phyloP scores from a whole-genome alignment of 2,113 vertebrate genomes.

The Ondatra zibethicus region DNA sequence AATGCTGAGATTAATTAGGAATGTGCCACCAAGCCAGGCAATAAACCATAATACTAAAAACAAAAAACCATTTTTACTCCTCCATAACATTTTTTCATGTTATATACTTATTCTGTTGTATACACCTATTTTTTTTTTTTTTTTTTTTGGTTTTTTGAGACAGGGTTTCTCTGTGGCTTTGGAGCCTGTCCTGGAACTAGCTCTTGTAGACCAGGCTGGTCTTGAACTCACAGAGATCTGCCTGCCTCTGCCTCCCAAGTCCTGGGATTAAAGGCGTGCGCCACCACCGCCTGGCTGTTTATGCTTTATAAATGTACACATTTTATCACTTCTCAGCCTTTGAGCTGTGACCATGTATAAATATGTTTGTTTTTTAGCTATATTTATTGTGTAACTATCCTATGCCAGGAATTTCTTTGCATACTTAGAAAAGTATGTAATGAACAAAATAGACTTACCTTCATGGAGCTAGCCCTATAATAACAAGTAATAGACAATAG shows the following conservation, averaged over 20 bases:
- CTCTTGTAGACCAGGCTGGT: too few species aligned
- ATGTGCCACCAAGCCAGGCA: not conserved
- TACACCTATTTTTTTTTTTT: too few species aligned
- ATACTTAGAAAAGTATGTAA: not conserved
- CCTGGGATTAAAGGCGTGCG: too few species aligned
- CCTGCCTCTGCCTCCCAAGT: too few species aligned
- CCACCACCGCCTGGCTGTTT: too few species aligned
- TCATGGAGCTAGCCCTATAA: not conserved
- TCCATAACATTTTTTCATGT: not conserved
- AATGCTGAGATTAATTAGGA: not conserved
- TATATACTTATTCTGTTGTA: not conserved
- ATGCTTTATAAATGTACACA: not conserved
- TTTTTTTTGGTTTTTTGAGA: too few species aligned
- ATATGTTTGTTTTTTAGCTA: not conserved
- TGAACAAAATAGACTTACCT: slow-evolving; percentile 1
- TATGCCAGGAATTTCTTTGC: not conserved
- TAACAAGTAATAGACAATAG: not conserved
- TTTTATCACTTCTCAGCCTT: not conserved
- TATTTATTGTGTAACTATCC: not conserved
- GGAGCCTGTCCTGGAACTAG: too few species aligned
- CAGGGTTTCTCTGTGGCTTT: too few species aligned
- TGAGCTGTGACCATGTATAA: not conserved
- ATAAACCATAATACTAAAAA: not conserved
- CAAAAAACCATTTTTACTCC: not conserved
- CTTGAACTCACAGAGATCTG: too few species aligned